Evolutionary conservation across 2,113 vertebrate species (phyloP).

Genomic region (Callospermophilus lateralis): DNA sequence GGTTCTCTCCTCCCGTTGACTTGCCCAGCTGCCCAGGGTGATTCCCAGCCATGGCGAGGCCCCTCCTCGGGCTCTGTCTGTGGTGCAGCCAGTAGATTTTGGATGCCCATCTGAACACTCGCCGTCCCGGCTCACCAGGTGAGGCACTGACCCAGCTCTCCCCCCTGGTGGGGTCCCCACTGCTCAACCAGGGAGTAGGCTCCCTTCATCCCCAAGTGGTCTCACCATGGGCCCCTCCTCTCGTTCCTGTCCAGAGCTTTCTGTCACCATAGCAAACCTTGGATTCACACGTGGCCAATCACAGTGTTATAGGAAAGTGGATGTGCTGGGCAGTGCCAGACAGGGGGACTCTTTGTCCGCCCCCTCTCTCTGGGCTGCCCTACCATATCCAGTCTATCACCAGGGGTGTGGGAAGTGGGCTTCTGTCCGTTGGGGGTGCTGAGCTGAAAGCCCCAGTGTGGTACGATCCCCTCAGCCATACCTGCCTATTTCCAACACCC

Average conservation of each 20-base stretch:
- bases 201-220: neutral
- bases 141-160: neutral
- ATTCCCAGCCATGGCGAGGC: neutral
- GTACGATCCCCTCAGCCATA: accelerated
- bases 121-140: accelerated
- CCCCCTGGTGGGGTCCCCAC: neutral
- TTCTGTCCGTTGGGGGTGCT: neutral
- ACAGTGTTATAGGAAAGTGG: accelerated
- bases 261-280: neutral
- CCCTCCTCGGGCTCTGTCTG: neutral
- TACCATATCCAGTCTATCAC: neutral
- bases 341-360: neutral
- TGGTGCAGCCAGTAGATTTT: accelerated
- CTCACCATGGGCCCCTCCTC: neutral
- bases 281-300: neutral
- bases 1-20: neutral
- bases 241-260: neutral
- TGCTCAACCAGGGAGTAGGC: neutral
- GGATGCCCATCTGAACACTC: neutral
- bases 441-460: no score
- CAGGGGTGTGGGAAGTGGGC: neutral
- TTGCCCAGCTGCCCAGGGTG: neutral
- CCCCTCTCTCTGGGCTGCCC: neutral
- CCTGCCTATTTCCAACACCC: neutral
- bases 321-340: accelerated